These are phyloP conservation scores for Caenorhabditis macrosperma DNA, from an alignment of 2,888 invertebrate species.

Conservation along the genomic window DNA sequence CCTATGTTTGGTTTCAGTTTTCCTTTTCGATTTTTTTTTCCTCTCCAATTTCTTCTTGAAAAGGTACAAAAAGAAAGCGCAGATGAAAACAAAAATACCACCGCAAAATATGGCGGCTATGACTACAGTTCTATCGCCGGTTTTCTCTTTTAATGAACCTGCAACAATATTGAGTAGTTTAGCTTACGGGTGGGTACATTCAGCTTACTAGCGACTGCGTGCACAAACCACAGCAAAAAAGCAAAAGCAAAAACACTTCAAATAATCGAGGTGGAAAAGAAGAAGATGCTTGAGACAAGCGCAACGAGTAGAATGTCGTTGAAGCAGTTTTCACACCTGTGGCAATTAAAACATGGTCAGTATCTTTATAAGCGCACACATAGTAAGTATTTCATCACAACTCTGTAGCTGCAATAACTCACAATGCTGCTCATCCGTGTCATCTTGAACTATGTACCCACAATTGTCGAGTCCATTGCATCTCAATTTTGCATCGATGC, in stretches of 20 bases:
- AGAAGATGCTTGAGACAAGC: neutral
- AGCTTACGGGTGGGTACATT: neutral
- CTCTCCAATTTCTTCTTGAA: slow-evolving; percentile 78
- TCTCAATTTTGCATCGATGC: slow-evolving; percentile 87
- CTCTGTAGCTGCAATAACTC: slow-evolving; percentile 57
- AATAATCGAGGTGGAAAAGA: neutral
- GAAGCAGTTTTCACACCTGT: neutral
- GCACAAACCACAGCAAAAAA: slow-evolving; percentile 1
- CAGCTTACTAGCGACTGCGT: neutral
- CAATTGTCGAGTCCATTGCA: slow-evolving; percentile 85
- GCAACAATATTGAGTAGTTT: neutral
- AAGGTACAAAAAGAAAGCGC: slow-evolving; percentile 74
- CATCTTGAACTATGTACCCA: slow-evolving; percentile 85
- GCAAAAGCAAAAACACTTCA: neutral
- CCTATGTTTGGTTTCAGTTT: slow-evolving; percentile 48
- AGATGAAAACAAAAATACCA: slow-evolving; percentile 76
- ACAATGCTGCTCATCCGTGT: slow-evolving; percentile 85
- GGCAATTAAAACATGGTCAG: neutral
- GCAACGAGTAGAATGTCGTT: neutral
- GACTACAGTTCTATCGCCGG: slow-evolving; percentile 73
- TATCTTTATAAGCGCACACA: neutral
- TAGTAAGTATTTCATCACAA: neutral
- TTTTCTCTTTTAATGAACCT: slow-evolving; percentile 74
- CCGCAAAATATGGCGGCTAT: slow-evolving; percentile 76
- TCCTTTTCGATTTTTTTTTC: slow-evolving; percentile 68